Conservation (phyloP, 2,888 invertebrate genomes). For the Rhodophaea formosa region DNA sequence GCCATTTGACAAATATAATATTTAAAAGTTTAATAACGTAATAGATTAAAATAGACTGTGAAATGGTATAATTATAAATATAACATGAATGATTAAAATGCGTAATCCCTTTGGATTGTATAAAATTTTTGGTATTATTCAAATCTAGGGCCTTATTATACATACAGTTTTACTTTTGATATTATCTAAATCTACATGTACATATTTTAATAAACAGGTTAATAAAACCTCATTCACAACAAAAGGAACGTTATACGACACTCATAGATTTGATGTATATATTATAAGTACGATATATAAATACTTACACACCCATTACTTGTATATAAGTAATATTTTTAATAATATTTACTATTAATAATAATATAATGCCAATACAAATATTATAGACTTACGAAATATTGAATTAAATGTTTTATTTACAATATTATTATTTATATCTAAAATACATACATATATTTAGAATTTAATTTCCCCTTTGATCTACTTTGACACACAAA, state of each 20-base stretch:
- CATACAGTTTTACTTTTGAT: conserved; percentile 48
- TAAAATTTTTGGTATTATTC: conserved; percentile 53
- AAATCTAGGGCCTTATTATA: conserved; percentile 49
- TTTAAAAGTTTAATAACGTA: conserved; percentile 3
- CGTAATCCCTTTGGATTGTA: conserved; percentile 56
- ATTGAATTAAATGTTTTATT: conserved; percentile 57
- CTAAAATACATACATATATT: conserved; percentile 57
- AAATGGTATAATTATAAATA: background rate
- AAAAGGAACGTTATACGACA: conserved; percentile 74
- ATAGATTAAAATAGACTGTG: conserved; percentile 3
- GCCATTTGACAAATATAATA: background rate
- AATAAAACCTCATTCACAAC: conserved; percentile 67
- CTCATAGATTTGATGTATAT: conserved; percentile 52
- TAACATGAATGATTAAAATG: conserved; percentile 41
- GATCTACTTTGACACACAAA: conserved; percentile 53
- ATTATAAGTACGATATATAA: conserved; percentile 49
- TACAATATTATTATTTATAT: conserved; percentile 52
- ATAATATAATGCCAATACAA: conserved; percentile 56
- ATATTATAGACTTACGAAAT: conserved; percentile 57
- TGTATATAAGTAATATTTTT: conserved; percentile 52
- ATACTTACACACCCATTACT: conserved; percentile 51
- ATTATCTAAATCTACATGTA: conserved; percentile 60
- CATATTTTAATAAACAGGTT: conserved; percentile 54
- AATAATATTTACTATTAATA: conserved; percentile 41
- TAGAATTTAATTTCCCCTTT: conserved; percentile 60